These are phyloP conservation scores for Diabrotica balteata DNA, from an alignment of 2,888 invertebrate genomes.

Conservation along the genomic window DNA sequence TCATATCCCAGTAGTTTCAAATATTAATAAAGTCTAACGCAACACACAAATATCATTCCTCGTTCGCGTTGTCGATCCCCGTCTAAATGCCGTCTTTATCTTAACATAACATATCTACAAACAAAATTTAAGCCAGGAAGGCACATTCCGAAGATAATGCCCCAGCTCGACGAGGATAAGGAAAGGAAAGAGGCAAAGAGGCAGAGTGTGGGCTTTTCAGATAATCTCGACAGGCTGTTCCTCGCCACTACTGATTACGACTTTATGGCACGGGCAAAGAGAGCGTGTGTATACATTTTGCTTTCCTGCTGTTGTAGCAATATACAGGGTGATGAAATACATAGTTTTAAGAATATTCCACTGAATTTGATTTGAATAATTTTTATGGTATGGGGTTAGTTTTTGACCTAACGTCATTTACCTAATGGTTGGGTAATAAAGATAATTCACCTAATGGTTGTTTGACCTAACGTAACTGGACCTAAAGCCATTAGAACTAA, in stretches of 20 bases:
- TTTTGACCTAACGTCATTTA: no score
- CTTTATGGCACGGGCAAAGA: conserved; percentile 12
- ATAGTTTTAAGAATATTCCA: no score
- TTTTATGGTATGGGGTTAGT: no score
- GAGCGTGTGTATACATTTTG: not conserved
- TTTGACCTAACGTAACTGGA: no score
- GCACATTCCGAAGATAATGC: conserved; percentile 33
- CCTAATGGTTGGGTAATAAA: no score
- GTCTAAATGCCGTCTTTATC: conserved; percentile 12
- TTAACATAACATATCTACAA: conserved; percentile 28
- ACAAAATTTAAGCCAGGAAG: conserved; percentile 33
- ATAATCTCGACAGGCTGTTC: conserved; percentile 36
- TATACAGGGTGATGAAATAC: no score
- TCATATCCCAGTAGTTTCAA: no score
- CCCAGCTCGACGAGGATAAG: conserved; percentile 10
- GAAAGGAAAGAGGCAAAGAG: conserved; percentile 21
- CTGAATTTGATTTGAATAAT: no score
- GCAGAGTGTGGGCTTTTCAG: conserved; percentile 32
- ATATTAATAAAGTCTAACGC: no score
- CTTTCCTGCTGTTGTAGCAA: not conserved
- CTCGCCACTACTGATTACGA: conserved; percentile 30
- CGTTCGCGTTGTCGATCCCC: not conserved
- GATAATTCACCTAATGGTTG: no score
- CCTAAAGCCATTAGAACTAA: no score
- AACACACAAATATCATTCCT: not conserved